Evolutionary conservation across 2,888 invertebrate genomes (phyloP), one percentile per base, ranked within the genome.

Genomic region (Litoditis marina): DNA sequence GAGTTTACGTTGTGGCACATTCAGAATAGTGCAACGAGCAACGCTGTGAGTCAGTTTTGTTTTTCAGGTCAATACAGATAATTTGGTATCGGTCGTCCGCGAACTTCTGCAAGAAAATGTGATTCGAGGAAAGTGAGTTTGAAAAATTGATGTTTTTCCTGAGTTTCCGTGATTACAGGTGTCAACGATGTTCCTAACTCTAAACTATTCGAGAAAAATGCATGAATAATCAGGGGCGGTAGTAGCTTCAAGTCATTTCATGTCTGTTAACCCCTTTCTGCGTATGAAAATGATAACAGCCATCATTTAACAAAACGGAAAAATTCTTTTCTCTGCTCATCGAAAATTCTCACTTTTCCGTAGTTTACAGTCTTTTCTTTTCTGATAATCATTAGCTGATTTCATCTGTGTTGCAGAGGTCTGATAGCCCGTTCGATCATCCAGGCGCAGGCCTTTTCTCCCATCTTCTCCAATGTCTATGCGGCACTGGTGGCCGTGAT

Each of bases 381-480:
- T 39, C 13, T 30, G 1, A 25, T 49, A 27, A 57, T 56, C 6
- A 1, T 11, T 31, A 2, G 19, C 22, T 32, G 55, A 54, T 34
- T 8, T 25, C 16, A 39, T 2, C 42, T 30, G 4, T 44, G 19
- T 61, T 62, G 27, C 54, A 86, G 87, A 65, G 98, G 98, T 82
- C 86, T 98, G 68, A 86, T 98, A 0, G 90, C 91, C 63, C 88
- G 94, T 57, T 93, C 95, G 0, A 89, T 98, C 6, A 92, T 96
- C 78, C 93, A 94, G 84, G 96, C 98, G 0, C 98, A 99, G 85
- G 90, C 93, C 0, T 92, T 93, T 0, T 98, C 96, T 0, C 93
- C 93, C 0, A 94, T 94, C 0, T 99, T 96, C 82, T 95, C 95
- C 0, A 91, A 94, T 83, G 94, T 99, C 0, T 99, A 95, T 84